phyloP scores from a whole-genome alignment of 2,888 invertebrate genomes.

The Malacosoma neustria region DNA sequence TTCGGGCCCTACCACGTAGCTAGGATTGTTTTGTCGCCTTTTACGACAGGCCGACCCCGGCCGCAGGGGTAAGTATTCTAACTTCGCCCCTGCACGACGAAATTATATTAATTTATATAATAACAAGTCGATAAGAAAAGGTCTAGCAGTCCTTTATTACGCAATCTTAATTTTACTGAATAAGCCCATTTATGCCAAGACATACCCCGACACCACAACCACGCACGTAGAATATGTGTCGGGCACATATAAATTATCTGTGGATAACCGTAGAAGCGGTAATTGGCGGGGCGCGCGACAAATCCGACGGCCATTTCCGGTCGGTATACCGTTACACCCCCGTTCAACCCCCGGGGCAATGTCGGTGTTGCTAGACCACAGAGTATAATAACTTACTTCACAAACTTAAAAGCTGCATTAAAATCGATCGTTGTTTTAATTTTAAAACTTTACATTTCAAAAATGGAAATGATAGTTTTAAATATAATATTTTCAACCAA shows the following conservation, averaged over 20 bases:
- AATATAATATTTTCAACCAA: no score
- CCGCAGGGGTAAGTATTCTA: no score
- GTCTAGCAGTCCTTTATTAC: no score
- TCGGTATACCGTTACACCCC: constrained; percentile 27
- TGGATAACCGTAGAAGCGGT: constrained; percentile 28
- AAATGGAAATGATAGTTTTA: background rate
- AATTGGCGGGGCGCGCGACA: constrained; percentile 54
- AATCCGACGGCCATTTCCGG: constrained; percentile 56
- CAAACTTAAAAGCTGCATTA: no score
- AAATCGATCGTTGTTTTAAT: no score
- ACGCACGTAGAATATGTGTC: constrained; percentile 17
- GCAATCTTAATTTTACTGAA: background rate
- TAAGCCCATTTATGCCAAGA: background rate
- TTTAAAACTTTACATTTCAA: background rate
- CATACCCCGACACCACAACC: constrained; percentile 8
- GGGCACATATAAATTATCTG: constrained; percentile 25
- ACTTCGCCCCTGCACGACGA: no score
- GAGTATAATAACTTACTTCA: no score
- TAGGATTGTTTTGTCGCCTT: no score
- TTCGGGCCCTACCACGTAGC: no score
- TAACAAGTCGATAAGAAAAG: no score
- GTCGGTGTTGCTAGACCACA: background rate
- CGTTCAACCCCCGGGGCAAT: background rate
- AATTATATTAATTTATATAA: no score
- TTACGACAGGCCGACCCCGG: no score